Evolutionary conservation across 2,113 vertebrate species (phyloP), one percentile per base, ranked within the genome.

Genomic region (Nesoenas mayeri): DNA sequence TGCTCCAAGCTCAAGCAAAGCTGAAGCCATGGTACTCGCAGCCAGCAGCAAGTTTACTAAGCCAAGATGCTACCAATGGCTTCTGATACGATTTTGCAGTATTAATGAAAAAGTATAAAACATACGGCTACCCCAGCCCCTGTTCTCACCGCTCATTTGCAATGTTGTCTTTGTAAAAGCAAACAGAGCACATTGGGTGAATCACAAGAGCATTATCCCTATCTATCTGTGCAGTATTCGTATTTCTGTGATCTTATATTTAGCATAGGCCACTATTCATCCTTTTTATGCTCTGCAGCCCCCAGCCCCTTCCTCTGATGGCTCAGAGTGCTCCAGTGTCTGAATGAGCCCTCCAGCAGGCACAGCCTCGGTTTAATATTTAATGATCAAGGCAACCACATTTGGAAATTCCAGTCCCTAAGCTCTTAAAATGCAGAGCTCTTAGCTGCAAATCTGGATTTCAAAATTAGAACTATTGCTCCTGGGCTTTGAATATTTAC

Each of bases 361-460:
- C 79, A 66, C 60, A 67, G 75, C 67, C 36, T 80, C 28, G 7
- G 10, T 75, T 89, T 81, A 91, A 92, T 92, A 92, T 95, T 93
- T 94, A 84, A 95, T 72, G 89, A 89, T 21, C 58, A 71, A 88
- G 75, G 79, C 42, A 77, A 74, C 40, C 40, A 51, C 31, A 20
- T 57, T 47, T 70, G 79, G 91, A 95, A 91, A 92, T 79, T 81
- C 65, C 54, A 79, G 40, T 57, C 95, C 73, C 83, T 66, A 16
- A 89, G 91, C 61, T 75, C n/a, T 84, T 48, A 25, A 57, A 4
- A 81, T 44, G 54, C 0, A 0, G 69, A 92, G 53, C 29, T 80
- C 57, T 64, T 12, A 64, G 53, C 40, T 91, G 89, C 69, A 85
- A 92, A 71, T 56, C 38, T 53, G n/a, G 48, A 69, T 75, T 89